These are phyloP conservation scores for Eudemis profundana DNA, from an alignment of 2,888 invertebrate genomes.

Conservation along the genomic window DNA sequence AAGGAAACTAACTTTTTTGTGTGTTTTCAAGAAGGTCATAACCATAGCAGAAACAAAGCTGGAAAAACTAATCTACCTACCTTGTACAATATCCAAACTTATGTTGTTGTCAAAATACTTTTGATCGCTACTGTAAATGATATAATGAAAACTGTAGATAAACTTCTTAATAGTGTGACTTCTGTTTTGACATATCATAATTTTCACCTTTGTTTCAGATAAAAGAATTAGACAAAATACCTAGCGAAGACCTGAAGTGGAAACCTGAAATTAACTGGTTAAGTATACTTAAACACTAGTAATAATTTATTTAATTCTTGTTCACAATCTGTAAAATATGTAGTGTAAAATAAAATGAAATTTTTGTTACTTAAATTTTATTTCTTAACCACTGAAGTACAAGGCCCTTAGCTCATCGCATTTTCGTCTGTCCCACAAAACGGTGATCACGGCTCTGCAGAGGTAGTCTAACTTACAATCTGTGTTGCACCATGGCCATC, in stretches of 20 bases:
- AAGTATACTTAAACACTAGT: slow-evolving; percentile 70
- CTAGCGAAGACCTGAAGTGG: slow-evolving; percentile 83
- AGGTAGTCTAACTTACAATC: slow-evolving; percentile 80
- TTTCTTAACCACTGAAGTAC: slow-evolving; percentile 28
- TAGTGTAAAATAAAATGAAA: slow-evolving; percentile 45
- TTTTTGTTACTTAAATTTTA: slow-evolving; percentile 9
- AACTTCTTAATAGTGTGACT: too few species aligned
- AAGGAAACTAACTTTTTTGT: too few species aligned
- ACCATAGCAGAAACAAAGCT: too few species aligned
- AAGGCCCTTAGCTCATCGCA: slow-evolving; percentile 64
- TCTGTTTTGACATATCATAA: background rate
- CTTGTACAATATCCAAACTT: too few species aligned
- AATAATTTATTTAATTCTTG: slow-evolving; percentile 44
- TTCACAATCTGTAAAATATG: slow-evolving; percentile 51
- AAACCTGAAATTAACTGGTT: slow-evolving; percentile 86
- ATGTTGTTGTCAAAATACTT: too few species aligned
- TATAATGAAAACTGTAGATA: too few species aligned
- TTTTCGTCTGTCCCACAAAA: slow-evolving; percentile 75
- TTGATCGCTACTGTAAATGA: too few species aligned
- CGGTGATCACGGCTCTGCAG: slow-evolving; percentile 85
- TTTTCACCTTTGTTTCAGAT: slow-evolving; percentile 71
- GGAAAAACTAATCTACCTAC: too few species aligned
- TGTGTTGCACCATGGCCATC: slow-evolving; percentile 74
- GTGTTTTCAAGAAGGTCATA: too few species aligned
- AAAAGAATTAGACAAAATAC: slow-evolving; percentile 83